phyloP scores from a whole-genome alignment of 2,113 vertebrate species.

The Psettodes erumei region DNA sequence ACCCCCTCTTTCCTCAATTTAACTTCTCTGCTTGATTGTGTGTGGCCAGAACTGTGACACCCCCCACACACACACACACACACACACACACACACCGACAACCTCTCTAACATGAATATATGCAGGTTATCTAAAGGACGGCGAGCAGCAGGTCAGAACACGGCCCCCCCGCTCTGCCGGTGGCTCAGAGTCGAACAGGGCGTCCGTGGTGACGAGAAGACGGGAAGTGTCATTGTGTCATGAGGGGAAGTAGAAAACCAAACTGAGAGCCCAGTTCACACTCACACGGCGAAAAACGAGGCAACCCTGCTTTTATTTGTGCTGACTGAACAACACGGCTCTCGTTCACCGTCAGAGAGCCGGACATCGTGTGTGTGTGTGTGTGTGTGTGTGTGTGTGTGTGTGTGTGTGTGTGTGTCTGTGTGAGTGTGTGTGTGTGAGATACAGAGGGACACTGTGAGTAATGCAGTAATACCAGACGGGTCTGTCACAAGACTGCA shows the following conservation, averaged over 20 bases:
- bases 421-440: background rate
- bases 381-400: conserved; percentile 24
- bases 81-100: too few species aligned
- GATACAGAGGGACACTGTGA: conserved; percentile 45
- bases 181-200: background rate
- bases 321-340: conserved; percentile 50
- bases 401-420: conserved; percentile 19
- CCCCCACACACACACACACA: too few species aligned
- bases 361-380: conserved; percentile 39
- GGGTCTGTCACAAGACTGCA: conserved; percentile 72
- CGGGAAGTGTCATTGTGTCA: conserved; percentile 32
- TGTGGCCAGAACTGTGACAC: background rate
- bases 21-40: background rate
- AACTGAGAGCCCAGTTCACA: background rate
- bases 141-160: background rate
- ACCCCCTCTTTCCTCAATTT: too few species aligned
- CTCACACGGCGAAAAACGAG: background rate
- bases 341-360: conserved; percentile 39
- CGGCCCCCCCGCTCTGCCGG: background rate
- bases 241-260: conserved; percentile 40
- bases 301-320: conserved; percentile 56
- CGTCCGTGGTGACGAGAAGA: conserved; percentile 12
- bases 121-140: too few species aligned
- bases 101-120: too few species aligned
- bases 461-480: conserved; percentile 60